A percentile compares a stretch with the other conserved stretches of the same genome.
These are phyloP conservation scores for Parauchenoglanis punctatus DNA, from an alignment of 2,797 vertebrate genomes.

Conservation along the genomic window DNA sequence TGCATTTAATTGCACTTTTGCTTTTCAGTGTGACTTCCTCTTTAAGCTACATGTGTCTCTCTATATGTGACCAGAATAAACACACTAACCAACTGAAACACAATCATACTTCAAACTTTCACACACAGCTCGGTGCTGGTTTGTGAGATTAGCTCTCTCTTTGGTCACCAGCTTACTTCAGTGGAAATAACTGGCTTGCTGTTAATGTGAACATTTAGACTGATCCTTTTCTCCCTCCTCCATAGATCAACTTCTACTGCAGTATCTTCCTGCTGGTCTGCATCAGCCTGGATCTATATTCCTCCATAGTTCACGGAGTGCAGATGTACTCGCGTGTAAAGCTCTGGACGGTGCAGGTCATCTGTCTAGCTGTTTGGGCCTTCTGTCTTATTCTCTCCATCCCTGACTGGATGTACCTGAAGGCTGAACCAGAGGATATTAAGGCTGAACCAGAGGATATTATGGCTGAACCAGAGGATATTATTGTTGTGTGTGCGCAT, in stretches of 20 bases:
- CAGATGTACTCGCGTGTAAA: conserved; percentile 85
- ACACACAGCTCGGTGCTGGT: too few species aligned
- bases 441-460: conserved; percentile 48
- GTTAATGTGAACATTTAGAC: background rate
- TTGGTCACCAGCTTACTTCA: background rate
- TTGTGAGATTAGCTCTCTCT: too few species aligned
- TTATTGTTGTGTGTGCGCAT: conserved; percentile 59
- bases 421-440: conserved; percentile 60
- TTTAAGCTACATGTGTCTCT: too few species aligned
- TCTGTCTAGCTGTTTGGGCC: conserved; percentile 81
- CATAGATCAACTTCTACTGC: conserved; percentile 89
- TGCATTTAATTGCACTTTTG: too few species aligned
- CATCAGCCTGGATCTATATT: conserved; percentile 90
- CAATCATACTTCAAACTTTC: too few species aligned
- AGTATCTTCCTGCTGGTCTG: conserved; percentile 89
- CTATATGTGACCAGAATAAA: too few species aligned
- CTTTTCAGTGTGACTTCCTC: too few species aligned
- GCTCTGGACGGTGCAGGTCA: conserved; percentile 76
- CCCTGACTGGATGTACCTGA: conserved; percentile 83
- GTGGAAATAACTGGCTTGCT: background rate
- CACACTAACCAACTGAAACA: too few species aligned
- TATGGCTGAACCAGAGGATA: conserved; percentile 50
- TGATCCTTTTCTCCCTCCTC: conserved; percentile 65
- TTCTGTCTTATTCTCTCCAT: conserved; percentile 81
- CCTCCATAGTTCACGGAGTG: conserved; percentile 85